Conservation (phyloP, 2,797 vertebrate species). For the Odontamblyopus lacepedii region DNA sequence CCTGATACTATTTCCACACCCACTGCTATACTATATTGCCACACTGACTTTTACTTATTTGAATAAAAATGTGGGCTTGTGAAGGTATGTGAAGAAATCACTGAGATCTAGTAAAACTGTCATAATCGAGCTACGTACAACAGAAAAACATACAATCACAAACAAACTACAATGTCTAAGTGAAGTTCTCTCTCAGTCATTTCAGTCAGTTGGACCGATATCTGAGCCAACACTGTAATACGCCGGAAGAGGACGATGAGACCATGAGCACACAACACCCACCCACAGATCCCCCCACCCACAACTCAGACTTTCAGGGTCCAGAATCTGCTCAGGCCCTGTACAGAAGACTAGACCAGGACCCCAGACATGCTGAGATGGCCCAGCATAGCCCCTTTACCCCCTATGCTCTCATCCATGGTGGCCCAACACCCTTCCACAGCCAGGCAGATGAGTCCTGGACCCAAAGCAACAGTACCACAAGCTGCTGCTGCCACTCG, state of each 20-base stretch:
- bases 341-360: conserved; percentile 14
- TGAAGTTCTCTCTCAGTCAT: conserved; percentile 30
- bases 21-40: neutral
- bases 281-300: neutral
- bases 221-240: conserved; percentile 53
- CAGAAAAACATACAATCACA: too few relatives aligned
- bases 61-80: neutral
- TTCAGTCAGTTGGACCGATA: conserved; percentile 36
- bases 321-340: neutral
- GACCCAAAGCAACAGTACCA: conserved; percentile 59
- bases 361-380: conserved; percentile 5
- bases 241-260: conserved; percentile 79
- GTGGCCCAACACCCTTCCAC: conserved; percentile 74
- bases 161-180: neutral
- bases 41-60: neutral
- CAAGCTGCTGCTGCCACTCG: conserved; percentile 50
- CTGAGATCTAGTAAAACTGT: too few relatives aligned
- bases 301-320: neutral
- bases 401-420: conserved; percentile 45
- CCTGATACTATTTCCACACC: neutral
- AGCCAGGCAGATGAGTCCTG: conserved; percentile 61
- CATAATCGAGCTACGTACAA: too few relatives aligned
- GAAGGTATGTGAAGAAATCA: neutral
- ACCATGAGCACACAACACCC: conserved; percentile 62
- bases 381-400: conserved; percentile 39